Evolutionary conservation across 2,113 vertebrate species (phyloP), one percentile per base, ranked within the genome.

Genomic region (Cynopterus brachyotis): DNA sequence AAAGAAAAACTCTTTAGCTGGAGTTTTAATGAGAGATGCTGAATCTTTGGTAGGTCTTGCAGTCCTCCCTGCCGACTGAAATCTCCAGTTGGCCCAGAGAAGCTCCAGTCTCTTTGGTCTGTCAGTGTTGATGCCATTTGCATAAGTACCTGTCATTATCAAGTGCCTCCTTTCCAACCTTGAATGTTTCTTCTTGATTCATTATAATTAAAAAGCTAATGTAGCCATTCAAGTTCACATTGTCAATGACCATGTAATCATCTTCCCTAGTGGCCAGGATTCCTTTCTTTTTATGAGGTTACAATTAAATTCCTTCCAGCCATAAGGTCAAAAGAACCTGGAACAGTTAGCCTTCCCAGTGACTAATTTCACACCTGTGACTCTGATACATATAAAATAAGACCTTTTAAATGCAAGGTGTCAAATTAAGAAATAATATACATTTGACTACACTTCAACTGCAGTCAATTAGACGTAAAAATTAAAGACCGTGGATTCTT

Each of bases 351-450:
- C 75, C 76, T 96, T 95, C 96, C 60, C 53, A 59, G 75, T 96
- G 88, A 95, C 96, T 95, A 97, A 97, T 97, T 94, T 97, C 95
- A 97, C 97, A 96, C 97, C 96, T 96, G 96, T 73, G 70, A 97
- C 85, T 97, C 59, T 97, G 91, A 80, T 86, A 81, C 78, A 45
- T 79, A 97, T 86, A 97, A 98, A 97, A 89, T 91, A 96, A 97
- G 97, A 96, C 57, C 89, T 94, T 80, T 98, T 96, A 95, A 96
- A 78, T 86, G 47, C 95, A 97, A 97, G 62, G 37, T 98, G 93
- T 96, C 96, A 96, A 95, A 98, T 97, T 98, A 98, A 97, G 94
- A 97, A 97, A 95, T 97, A 97, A 96, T 96, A 93, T 92, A 91
- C 95, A 97, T 97, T 95, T 97, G 95, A 97, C 93, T 96, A 95